phyloP scores from a whole-genome alignment of 2,888 invertebrate genomes.

The Dryococelus australis region DNA sequence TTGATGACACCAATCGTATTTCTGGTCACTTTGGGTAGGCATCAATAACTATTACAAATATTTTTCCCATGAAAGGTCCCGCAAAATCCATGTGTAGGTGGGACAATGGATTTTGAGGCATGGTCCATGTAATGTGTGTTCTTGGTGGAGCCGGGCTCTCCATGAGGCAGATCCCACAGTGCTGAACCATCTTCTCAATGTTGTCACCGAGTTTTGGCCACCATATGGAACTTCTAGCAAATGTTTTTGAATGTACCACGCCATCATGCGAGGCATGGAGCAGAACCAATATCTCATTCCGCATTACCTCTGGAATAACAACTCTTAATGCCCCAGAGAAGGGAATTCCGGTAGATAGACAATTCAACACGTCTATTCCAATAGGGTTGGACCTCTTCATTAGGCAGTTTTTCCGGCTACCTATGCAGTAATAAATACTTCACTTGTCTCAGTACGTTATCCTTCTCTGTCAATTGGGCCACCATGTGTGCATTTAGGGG shows the following conservation, averaged over 20 bases:
- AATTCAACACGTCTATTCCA: not conserved
- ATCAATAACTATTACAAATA: not conserved
- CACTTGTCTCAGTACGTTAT: not conserved
- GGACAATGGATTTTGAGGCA: not conserved
- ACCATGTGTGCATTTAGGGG: not conserved
- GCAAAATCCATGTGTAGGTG: slow-evolving; percentile 1
- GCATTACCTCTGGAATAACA: not conserved
- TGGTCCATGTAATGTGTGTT: not conserved
- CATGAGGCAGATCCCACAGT: not conserved
- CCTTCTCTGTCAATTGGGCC: not conserved
- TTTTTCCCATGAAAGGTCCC: not conserved
- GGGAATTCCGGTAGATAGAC: not conserved
- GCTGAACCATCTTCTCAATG: not conserved
- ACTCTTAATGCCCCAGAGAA: not conserved
- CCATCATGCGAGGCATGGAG: not conserved
- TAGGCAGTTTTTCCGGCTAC: not conserved
- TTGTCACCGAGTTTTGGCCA: not conserved
- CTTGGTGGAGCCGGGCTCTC: not conserved
- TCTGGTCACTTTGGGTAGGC: not conserved
- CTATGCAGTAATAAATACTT: not conserved
- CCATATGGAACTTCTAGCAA: not conserved
- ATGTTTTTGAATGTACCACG: not conserved
- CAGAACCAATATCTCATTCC: not conserved
- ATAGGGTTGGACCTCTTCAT: not conserved
- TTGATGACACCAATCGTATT: not conserved